These are phyloP conservation scores for Semotilus atromaculatus DNA, from an alignment of 2,797 vertebrate genomes.

Conservation along the genomic window DNA sequence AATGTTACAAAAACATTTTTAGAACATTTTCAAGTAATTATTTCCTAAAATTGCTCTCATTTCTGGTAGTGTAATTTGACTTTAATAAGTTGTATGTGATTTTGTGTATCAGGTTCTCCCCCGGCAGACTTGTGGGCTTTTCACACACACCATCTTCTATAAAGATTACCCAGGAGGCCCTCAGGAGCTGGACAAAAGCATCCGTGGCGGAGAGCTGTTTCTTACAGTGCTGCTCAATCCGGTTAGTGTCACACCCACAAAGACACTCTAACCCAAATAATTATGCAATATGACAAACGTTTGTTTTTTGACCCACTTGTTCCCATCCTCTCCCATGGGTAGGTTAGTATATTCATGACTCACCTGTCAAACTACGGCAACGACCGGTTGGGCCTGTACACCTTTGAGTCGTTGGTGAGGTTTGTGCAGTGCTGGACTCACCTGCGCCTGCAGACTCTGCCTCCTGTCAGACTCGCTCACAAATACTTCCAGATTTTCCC, in stretches of 20 bases:
- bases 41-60: too few species aligned
- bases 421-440: constrained; percentile 98
- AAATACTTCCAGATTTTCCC: constrained; percentile 98
- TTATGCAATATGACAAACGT: neutral
- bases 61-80: neutral
- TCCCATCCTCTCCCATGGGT: constrained; percentile 36
- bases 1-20: neutral
- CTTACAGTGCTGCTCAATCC: constrained; percentile 94
- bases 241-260: constrained; percentile 72
- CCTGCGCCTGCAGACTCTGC: constrained; percentile 90
- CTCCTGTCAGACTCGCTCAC: constrained; percentile 87
- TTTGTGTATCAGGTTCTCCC: constrained; percentile 84
- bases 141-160: constrained; percentile 98
- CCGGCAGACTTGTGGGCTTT: constrained; percentile 95
- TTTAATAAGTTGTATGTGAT: neutral
- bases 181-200: constrained; percentile 94
- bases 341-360: constrained; percentile 99
- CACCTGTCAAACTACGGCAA: constrained; percentile 98
- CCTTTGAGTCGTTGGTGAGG: constrained; percentile 95
- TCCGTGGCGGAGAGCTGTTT: constrained; percentile 95
- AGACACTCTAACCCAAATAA: neutral
- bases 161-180: constrained; percentile 97
- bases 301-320: constrained; percentile 9
- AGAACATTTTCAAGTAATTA: neutral
- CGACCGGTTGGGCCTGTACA: constrained; percentile 94